Evolutionary conservation across 2,113 vertebrate genomes (phyloP).

Genomic region (Rhea pennata): DNA sequence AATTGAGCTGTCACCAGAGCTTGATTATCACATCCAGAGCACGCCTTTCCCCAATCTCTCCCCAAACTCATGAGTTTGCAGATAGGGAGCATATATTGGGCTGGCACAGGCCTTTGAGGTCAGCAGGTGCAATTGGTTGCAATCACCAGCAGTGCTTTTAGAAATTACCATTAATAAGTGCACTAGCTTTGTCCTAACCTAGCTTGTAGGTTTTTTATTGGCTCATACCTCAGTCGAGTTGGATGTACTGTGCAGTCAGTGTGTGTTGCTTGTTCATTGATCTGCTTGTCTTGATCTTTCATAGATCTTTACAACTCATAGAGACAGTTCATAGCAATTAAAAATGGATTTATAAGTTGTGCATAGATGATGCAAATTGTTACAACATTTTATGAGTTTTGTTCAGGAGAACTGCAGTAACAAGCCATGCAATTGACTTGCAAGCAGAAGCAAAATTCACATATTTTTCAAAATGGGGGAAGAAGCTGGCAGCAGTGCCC

Average conservation of each 20-base stretch:
- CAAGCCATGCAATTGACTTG: neutral
- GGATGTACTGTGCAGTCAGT: fast-evolving
- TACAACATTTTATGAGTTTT: fast-evolving
- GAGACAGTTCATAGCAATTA: neutral
- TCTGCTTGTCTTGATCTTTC: neutral
- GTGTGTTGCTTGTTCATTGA: neutral
- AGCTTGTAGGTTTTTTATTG: neutral
- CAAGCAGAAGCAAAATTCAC: neutral
- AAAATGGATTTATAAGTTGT: neutral
- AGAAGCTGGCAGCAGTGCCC: neutral
- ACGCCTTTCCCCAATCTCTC: neutral
- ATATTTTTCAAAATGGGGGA: neutral
- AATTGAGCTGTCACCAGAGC: conserved; percentile 30
- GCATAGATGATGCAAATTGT: neutral
- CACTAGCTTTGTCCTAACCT: neutral
- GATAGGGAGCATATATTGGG: neutral
- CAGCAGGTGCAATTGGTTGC: neutral
- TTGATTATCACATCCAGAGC: conserved; percentile 11
- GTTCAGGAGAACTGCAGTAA: neutral
- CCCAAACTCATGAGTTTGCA: neutral
- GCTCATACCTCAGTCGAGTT: neutral
- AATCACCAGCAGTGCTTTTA: neutral
- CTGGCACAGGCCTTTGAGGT: neutral
- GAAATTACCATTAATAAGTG: neutral
- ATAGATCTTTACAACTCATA: neutral